These are phyloP conservation scores for Gobio gobio DNA, from an alignment of 2,113 vertebrate species.

Conservation along the genomic window DNA sequence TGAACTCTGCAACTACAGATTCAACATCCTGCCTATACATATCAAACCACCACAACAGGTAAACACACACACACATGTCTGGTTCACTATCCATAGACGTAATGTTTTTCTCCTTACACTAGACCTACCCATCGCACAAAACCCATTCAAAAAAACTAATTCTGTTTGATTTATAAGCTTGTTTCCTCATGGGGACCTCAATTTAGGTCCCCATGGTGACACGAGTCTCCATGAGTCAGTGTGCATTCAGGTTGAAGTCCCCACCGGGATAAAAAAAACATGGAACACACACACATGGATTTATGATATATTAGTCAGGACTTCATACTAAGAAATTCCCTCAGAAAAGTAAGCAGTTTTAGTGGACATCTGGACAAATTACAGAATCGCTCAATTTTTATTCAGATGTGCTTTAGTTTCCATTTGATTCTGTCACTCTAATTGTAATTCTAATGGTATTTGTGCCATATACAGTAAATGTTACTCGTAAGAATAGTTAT, in stretches of 20 bases:
- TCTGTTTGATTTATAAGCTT: no score
- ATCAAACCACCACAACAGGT: constrained; percentile 96
- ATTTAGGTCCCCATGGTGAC: no score
- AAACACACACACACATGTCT: constrained; percentile 37
- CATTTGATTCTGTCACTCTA: background rate
- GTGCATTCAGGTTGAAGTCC: no score
- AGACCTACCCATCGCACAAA: no score
- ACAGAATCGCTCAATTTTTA: background rate
- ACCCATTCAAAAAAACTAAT: no score
- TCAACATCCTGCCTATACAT: constrained; percentile 92
- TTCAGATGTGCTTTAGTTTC: background rate
- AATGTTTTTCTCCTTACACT: no score
- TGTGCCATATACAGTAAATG: background rate
- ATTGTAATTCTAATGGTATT: background rate
- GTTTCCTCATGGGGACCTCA: no score
- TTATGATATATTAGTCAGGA: background rate
- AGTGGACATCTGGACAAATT: background rate
- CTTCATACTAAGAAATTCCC: background rate
- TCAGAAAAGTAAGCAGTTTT: background rate
- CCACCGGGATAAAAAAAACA: no score
- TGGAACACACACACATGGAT: background rate
- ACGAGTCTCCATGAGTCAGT: no score
- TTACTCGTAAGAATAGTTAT: background rate
- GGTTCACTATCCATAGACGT: no score
- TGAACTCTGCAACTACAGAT: constrained; percentile 94